Evolutionary conservation across 30 jellyfish, hydroid and myxozoan species (phyloP).

Genomic region (Cassiopea andromeda): DNA sequence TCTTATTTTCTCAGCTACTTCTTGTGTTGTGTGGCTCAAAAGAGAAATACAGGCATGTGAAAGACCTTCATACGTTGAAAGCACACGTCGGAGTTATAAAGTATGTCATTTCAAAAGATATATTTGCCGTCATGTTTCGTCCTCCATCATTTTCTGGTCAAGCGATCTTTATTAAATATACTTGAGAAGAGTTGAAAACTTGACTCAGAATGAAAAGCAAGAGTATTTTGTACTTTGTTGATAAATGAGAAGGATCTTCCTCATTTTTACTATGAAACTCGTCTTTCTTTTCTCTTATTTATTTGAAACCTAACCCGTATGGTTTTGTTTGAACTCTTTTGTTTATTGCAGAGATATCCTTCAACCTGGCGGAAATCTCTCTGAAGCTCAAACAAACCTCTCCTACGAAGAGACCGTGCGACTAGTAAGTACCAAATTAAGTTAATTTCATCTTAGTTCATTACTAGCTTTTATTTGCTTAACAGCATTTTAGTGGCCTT

Average conservation of each 20-base stretch:
- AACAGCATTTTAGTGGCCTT: too few species aligned
- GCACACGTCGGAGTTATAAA: slow-evolving; percentile 70
- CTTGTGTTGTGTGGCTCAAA: slow-evolving; percentile 94
- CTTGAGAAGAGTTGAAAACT: too few species aligned
- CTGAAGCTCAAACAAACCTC: slow-evolving; percentile 49
- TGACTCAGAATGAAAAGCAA: too few species aligned
- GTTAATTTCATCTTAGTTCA: too few species aligned
- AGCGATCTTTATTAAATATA: too few species aligned
- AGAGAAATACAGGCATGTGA: slow-evolving; percentile 90
- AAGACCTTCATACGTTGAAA: slow-evolving; percentile 82
- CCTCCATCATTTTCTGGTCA: too few species aligned
- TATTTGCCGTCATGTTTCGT: too few species aligned
- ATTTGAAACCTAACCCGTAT: too few species aligned
- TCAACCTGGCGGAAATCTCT: slow-evolving; percentile 54
- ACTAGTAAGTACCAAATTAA: slow-evolving; percentile 33
- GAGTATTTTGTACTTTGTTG: too few species aligned
- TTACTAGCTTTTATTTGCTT: background rate
- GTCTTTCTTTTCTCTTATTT: too few species aligned
- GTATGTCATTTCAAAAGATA: slow-evolving; percentile 25
- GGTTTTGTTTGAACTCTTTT: background rate
- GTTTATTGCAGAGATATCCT: slow-evolving; percentile 11
- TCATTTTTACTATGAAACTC: too few species aligned
- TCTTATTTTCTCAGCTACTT: slow-evolving; percentile 56
- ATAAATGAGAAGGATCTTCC: too few species aligned
- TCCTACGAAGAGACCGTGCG: slow-evolving; percentile 80